These are phyloP conservation scores for Acropora yongei DNA, from an alignment of 64 coral and sea anemone genomes.

Conservation along the genomic window DNA sequence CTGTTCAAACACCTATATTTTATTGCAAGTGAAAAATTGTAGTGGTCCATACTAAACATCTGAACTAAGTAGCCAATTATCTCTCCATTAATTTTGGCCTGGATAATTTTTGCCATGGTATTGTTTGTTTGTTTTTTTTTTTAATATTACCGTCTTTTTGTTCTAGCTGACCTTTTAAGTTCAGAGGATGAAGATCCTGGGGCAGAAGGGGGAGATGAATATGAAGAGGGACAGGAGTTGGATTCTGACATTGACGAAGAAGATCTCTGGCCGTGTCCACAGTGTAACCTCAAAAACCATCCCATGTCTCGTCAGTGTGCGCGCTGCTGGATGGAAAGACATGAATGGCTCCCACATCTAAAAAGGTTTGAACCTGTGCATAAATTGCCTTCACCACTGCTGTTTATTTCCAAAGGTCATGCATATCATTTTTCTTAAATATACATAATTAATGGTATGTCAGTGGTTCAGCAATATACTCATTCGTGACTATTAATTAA, in stretches of 20 bases:
- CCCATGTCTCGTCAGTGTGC: constrained; percentile 84
- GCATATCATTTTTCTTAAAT: too few species aligned
- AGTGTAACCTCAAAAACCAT: constrained; percentile 83
- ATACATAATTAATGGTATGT: too few species aligned
- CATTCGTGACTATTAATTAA: too few species aligned
- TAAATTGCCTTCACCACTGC: too few species aligned
- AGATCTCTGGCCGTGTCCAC: constrained; percentile 74
- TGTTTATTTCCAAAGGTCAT: too few species aligned
- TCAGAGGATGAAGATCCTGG: constrained; percentile 77
- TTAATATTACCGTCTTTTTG: neutral
- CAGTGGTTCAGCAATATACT: too few species aligned
- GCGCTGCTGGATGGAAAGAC: constrained; percentile 75
- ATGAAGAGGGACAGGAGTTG: constrained; percentile 69
- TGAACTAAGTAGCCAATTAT: too few species aligned
- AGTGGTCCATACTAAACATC: too few species aligned
- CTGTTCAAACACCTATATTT: too few species aligned
- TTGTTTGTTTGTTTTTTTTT: neutral
- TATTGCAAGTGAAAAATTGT: too few species aligned
- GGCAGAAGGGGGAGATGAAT: constrained; percentile 89
- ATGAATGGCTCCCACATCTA: constrained; percentile 54
- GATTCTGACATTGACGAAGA: constrained; percentile 88
- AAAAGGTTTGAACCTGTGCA: constrained; percentile 36
- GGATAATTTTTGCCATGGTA: too few species aligned
- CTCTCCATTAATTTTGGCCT: too few species aligned
- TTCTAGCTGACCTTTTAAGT: neutral